phyloP scores from a whole-genome alignment of 2,888 invertebrate genomes.

The Syrphus vitripennis region DNA sequence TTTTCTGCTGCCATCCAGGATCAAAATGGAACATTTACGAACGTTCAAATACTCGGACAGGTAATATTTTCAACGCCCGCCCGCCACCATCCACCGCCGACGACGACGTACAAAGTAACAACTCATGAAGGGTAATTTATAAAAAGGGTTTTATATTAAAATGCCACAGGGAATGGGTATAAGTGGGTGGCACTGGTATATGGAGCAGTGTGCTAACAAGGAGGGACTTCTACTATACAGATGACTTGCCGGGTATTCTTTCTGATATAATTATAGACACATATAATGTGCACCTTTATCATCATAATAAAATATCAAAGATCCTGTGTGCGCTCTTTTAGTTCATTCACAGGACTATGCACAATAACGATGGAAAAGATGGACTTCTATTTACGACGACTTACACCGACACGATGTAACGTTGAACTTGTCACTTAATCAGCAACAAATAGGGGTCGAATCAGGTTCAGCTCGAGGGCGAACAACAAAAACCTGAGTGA shows the following conservation, averaged over 20 bases:
- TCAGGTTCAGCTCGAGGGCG: conserved; percentile 30
- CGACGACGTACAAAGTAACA: conserved; percentile 46
- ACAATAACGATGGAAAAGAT: neutral
- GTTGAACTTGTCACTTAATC: conserved; percentile 43
- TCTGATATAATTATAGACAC: conserved; percentile 46
- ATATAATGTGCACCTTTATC: conserved; percentile 67
- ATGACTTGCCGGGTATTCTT: neutral
- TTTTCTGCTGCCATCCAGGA: neutral
- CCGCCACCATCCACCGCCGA: too few relatives aligned
- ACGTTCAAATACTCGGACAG: conserved; percentile 47
- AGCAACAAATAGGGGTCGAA: conserved; percentile 31
- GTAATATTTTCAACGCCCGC: conserved; percentile 56
- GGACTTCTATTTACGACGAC: neutral
- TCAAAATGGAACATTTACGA: conserved; percentile 28
- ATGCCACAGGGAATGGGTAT: conserved; percentile 1
- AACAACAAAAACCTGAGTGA: conserved; percentile 20
- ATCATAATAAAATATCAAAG: conserved; percentile 62
- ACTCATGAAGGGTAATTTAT: conserved; percentile 67
- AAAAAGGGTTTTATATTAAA: conserved; percentile 67
- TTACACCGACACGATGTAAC: neutral
- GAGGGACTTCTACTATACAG: neutral
- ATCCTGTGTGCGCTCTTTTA: conserved; percentile 26
- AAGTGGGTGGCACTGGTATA: neutral
- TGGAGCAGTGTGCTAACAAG: too few relatives aligned
- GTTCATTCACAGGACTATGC: neutral